A percentile compares a stretch with the other conserved stretches of the same genome.
Evolutionary conservation across 2,797 vertebrate species (phyloP).

Genomic region (Rhinella marina): DNA sequence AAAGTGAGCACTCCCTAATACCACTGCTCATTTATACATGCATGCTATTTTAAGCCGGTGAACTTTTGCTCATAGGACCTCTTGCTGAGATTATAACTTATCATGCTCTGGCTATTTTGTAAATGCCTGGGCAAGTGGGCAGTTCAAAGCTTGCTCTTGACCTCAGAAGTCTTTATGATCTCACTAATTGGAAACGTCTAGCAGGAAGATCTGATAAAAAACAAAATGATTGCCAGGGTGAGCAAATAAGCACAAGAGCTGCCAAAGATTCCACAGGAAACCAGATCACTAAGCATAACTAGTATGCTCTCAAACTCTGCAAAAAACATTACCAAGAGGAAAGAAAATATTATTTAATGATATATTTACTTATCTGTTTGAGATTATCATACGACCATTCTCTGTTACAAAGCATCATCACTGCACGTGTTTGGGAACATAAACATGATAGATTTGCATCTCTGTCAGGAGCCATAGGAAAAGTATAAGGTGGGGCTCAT

Average conservation of each 20-base stretch:
- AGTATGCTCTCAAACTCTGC: conserved; percentile 60
- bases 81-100: conserved; percentile 34
- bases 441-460: neutral
- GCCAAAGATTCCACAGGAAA: conserved; percentile 65
- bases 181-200: neutral
- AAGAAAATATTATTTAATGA: conserved; percentile 57
- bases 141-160: conserved; percentile 63
- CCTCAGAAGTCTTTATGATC: conserved; percentile 65
- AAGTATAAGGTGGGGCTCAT: neutral
- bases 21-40: neutral
- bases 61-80: conserved; percentile 31
- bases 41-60: neutral
- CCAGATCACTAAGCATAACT: conserved; percentile 61
- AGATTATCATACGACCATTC: conserved; percentile 8
- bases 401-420: conserved; percentile 1
- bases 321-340: conserved; percentile 67
- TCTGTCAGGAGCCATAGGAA: neutral
- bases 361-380: conserved; percentile 37
- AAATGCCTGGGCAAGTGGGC: conserved; percentile 33
- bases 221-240: conserved; percentile 61
- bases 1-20: neutral
- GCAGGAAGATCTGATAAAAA: conserved; percentile 55
- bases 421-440: neutral
- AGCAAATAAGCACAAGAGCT: conserved; percentile 64
- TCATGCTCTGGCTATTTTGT: conserved; percentile 29